These are phyloP conservation scores for Campoletis raptor DNA, from an alignment of 2,888 invertebrate species.

Conservation along the genomic window DNA sequence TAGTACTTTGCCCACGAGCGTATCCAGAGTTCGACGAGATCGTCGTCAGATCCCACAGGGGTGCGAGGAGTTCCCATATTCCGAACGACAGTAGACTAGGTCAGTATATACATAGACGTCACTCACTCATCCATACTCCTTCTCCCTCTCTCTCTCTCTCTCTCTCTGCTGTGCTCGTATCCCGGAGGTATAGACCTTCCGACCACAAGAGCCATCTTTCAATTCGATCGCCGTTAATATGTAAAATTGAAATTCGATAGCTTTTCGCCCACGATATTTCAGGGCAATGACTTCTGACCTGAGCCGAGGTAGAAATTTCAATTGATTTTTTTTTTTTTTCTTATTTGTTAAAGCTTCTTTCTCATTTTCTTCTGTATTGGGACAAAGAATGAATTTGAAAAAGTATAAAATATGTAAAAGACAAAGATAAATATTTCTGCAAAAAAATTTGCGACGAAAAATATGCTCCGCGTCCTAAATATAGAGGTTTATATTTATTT, in stretches of 20 bases:
- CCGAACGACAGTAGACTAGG: constrained; percentile 34
- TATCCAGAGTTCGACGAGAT: constrained; percentile 41
- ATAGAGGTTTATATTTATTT: neutral
- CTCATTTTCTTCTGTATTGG: neutral
- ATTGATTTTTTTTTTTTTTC: neutral
- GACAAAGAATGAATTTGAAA: neutral
- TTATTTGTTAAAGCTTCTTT: neutral
- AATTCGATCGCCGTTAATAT: constrained; percentile 46
- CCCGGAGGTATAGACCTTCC: constrained; percentile 33
- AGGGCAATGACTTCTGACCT: constrained; percentile 9
- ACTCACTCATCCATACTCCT: constrained; percentile 13
- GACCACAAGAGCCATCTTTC: constrained; percentile 41
- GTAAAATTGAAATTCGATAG: constrained; percentile 51
- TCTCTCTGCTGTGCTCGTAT: constrained; percentile 6
- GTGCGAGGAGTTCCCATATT: constrained; percentile 10
- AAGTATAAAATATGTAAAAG: neutral
- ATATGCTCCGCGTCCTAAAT: neutral
- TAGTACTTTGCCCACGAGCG: constrained; percentile 15
- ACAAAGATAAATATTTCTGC: neutral
- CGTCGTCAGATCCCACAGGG: constrained; percentile 38
- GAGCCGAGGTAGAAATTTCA: neutral
- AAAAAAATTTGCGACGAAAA: neutral
- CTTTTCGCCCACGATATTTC: constrained; percentile 17
- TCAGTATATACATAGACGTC: constrained; percentile 34
- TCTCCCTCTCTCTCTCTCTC: constrained; percentile 10